Evolutionary conservation across 2,888 invertebrate species (phyloP).

Genomic region (Leptinotarsa rubiginosa): DNA sequence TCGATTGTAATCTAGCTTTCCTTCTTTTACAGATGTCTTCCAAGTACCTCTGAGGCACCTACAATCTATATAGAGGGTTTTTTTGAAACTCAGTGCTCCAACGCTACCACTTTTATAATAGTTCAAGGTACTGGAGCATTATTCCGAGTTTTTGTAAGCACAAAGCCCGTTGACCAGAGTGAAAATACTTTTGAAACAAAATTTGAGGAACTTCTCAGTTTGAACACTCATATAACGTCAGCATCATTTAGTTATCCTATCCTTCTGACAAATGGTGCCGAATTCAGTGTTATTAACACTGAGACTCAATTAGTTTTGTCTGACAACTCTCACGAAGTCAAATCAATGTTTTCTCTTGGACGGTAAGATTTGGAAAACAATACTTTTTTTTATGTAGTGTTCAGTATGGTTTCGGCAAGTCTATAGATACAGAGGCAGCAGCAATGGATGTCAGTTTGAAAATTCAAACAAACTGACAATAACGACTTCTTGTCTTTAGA

Average conservation of each 20-base stretch:
- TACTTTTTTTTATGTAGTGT: too few relatives aligned
- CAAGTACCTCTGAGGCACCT: not conserved
- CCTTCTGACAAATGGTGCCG: constrained; percentile 41
- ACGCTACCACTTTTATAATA: constrained; percentile 24
- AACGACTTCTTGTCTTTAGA: too few relatives aligned
- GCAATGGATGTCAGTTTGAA: too few relatives aligned
- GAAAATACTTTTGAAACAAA: constrained; percentile 20
- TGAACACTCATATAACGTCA: constrained; percentile 33
- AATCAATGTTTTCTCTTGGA: constrained; percentile 36
- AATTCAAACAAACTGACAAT: too few relatives aligned
- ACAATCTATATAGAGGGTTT: constrained; percentile 22
- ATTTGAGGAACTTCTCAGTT: constrained; percentile 42
- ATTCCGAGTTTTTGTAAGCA: constrained; percentile 21
- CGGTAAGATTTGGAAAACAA: constrained; percentile 35
- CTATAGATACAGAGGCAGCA: too few relatives aligned
- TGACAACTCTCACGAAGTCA: constrained; percentile 36
- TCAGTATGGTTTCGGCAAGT: too few relatives aligned
- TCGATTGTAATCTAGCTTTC: not conserved
- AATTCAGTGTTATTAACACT: constrained; percentile 41
- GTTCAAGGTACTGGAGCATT: constrained; percentile 27
- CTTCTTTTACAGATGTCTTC: constrained; percentile 23
- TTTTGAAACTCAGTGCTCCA: constrained; percentile 20
- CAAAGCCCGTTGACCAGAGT: not conserved
- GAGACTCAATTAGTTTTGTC: constrained; percentile 26
- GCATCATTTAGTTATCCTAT: constrained; percentile 42